phyloP scores from a whole-genome alignment of 2,113 vertebrate genomes.

The Odocoileus hemionus region DNA sequence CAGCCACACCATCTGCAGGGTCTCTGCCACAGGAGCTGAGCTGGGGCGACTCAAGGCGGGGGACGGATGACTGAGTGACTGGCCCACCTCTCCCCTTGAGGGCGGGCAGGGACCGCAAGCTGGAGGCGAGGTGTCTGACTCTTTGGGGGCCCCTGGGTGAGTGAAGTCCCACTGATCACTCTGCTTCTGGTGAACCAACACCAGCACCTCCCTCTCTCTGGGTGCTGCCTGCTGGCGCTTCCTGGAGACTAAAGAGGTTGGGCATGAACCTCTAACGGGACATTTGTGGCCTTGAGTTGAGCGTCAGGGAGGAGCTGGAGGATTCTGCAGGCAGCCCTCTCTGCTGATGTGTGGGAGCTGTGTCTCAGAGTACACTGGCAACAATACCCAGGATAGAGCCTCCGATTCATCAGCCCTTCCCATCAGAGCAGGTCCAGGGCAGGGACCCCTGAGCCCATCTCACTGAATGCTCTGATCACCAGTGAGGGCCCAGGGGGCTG shows the following conservation, averaged over 20 bases:
- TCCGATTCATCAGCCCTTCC: neutral
- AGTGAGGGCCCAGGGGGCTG: neutral
- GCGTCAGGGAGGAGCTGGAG: no score
- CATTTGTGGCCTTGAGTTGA: neutral
- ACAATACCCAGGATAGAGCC: accelerated
- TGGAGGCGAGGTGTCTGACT: neutral
- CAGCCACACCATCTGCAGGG: no score
- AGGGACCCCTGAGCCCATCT: accelerated
- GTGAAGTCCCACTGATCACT: accelerated
- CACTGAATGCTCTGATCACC: neutral
- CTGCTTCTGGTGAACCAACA: accelerated
- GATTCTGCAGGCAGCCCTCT: accelerated
- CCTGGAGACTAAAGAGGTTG: neutral
- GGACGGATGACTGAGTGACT: neutral
- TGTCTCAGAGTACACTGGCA: neutral
- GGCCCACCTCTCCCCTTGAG: neutral
- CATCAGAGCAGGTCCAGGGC: neutral
- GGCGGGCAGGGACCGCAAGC: neutral
- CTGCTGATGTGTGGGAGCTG: neutral
- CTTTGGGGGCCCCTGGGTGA: accelerated
- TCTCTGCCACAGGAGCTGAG: neutral
- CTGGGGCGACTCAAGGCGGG: neutral
- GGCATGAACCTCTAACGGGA: neutral
- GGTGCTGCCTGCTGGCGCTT: neutral
- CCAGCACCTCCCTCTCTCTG: neutral